These are phyloP conservation scores for Trissoscelio sp. DNA, from an alignment of 2,888 invertebrate species.

Conservation along the genomic window DNA sequence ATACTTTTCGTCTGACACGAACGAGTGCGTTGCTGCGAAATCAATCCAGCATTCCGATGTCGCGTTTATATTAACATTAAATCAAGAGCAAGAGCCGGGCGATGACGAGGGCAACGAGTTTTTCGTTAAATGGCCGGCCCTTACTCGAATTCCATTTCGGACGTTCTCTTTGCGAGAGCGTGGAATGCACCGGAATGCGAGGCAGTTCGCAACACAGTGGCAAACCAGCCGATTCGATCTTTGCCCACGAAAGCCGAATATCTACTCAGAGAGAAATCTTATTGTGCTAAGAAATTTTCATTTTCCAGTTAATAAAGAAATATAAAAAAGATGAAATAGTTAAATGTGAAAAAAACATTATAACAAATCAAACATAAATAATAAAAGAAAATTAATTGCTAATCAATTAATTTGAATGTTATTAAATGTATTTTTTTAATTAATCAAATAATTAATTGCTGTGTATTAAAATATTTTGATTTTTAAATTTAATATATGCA, in stretches of 20 bases:
- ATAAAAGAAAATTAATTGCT: no score
- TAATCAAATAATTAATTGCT: no score
- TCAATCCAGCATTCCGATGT: slow-evolving; percentile 58
- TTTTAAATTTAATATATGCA: no score
- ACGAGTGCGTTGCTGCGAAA: slow-evolving; percentile 35
- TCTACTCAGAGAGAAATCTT: slow-evolving; percentile 54
- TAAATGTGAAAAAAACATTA: no score
- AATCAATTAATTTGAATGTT: no score
- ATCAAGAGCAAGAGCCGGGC: slow-evolving; percentile 54
- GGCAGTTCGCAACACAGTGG: slow-evolving; percentile 48
- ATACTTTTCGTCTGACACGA: slow-evolving; percentile 24
- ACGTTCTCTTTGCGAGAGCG: slow-evolving; percentile 63
- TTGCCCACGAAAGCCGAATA: slow-evolving; percentile 58
- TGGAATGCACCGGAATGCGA: slow-evolving; percentile 61
- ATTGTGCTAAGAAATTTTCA: slow-evolving; percentile 51
- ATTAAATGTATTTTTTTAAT: no score
- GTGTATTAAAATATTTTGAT: no score
- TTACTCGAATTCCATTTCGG: slow-evolving; percentile 65
- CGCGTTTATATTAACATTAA: slow-evolving; percentile 61
- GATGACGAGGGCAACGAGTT: slow-evolving; percentile 69
- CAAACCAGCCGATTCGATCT: slow-evolving; percentile 60
- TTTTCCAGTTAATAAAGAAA: slow-evolving; percentile 22
- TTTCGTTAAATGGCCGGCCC: slow-evolving; percentile 60
- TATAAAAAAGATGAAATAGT: no score
- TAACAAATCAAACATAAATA: no score